Percentiles rank a stretch among this genome's conserved stretches.
Conservation (phyloP, 2,113 vertebrate species). For the Dendropsophus ebraccatus region DNA sequence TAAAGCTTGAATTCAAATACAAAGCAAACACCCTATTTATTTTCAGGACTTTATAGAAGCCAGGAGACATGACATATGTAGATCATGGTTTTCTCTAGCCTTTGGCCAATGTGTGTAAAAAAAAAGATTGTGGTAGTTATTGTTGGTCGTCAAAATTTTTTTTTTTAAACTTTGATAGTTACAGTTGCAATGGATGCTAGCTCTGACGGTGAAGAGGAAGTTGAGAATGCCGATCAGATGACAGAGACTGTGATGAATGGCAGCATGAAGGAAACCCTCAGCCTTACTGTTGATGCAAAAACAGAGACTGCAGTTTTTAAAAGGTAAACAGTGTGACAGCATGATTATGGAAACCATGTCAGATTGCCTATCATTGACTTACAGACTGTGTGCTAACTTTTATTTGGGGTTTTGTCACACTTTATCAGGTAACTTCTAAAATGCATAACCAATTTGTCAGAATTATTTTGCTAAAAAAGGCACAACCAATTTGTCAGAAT, state of each 20-base stretch:
- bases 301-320: conserved; percentile 98
- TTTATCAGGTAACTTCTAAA: too few relatives aligned
- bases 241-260: conserved; percentile 98
- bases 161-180: neutral
- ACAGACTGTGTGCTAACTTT: too few relatives aligned
- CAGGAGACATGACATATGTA: too few relatives aligned
- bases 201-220: conserved; percentile 81
- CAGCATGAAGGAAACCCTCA: conserved; percentile 98
- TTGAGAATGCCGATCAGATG: conserved; percentile 89
- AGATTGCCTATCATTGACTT: neutral
- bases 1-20: too few relatives aligned
- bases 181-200: conserved; percentile 77
- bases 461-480: too few relatives aligned
- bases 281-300: conserved; percentile 98
- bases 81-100: neutral
- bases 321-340: conserved; percentile 77
- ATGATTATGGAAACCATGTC: too few relatives aligned
- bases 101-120: neutral
- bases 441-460: too few relatives aligned
- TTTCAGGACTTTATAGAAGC: too few relatives aligned
- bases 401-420: too few relatives aligned
- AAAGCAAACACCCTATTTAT: too few relatives aligned
- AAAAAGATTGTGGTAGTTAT: neutral
- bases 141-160: neutral
- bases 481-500: too few relatives aligned